These are phyloP conservation scores for Chalcis sispes DNA, from an alignment of 2,888 invertebrate genomes.

Conservation along the genomic window DNA sequence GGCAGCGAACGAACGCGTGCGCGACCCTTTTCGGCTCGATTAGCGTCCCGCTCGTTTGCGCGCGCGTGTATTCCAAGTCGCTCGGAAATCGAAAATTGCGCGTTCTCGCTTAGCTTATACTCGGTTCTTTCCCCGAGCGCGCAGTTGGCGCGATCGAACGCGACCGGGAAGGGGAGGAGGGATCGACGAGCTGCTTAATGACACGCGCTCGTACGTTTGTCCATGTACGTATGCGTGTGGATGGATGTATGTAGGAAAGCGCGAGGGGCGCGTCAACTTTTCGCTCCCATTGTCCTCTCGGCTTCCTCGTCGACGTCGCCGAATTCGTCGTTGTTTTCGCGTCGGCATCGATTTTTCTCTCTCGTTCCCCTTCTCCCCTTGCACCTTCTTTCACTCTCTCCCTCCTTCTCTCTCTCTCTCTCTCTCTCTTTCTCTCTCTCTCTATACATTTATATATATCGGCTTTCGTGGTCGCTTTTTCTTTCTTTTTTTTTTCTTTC, in stretches of 20 bases:
- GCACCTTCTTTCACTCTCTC: neutral
- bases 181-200: slow-evolving; percentile 2
- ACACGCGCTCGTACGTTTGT: slow-evolving; percentile 10
- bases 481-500: neutral
- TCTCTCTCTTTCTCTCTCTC: too few species aligned
- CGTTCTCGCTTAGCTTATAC: neutral
- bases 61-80: neutral
- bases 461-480: too few species aligned
- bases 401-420: too few species aligned
- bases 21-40: slow-evolving; percentile 53
- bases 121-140: slow-evolving; percentile 12
- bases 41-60: slow-evolving; percentile 28
- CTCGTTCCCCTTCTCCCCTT: neutral
- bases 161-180: slow-evolving; percentile 1
- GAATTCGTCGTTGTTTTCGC: too few species aligned
- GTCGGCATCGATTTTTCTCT: slow-evolving; percentile 35
- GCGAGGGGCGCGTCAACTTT: slow-evolving; percentile 23
- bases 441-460: too few species aligned
- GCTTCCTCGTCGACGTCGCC: too few species aligned
- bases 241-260: neutral
- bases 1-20: neutral
- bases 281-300: slow-evolving; percentile 25
- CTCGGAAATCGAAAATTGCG: slow-evolving; percentile 53
- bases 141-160: neutral
- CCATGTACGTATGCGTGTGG: neutral